phyloP scores from a whole-genome alignment of 2,113 vertebrate species.

The Lophius piscatorius region DNA sequence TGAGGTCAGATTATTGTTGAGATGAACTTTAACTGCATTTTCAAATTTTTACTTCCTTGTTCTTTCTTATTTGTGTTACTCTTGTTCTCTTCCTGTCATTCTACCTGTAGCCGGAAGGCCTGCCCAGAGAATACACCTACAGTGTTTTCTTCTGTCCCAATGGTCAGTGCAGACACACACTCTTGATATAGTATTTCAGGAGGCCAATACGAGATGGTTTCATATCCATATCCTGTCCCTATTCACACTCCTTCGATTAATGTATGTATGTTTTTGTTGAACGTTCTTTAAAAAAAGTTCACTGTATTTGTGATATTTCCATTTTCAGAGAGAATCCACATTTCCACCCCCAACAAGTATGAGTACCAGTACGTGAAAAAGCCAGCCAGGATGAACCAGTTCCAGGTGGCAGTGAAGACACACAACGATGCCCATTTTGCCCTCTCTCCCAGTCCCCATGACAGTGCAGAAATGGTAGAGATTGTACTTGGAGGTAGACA shows the following conservation, averaged over 20 bases:
- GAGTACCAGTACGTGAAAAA: conserved; percentile 95
- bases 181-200: neutral
- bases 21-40: no score
- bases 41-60: no score
- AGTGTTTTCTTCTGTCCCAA: conserved; percentile 96
- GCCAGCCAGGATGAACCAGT: conserved; percentile 84
- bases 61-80: neutral
- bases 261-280: neutral
- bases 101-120: conserved; percentile 86
- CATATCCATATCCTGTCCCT: neutral
- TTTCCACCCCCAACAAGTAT: conserved; percentile 94
- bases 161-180: conserved; percentile 73
- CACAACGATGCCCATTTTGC: conserved; percentile 91
- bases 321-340: conserved; percentile 91
- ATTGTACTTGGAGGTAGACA: conserved; percentile 90
- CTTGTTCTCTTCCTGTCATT: conserved; percentile 58
- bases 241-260: neutral
- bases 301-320: neutral
- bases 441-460: conserved; percentile 86
- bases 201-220: neutral
- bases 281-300: neutral
- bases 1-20: no score
- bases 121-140: conserved; percentile 90
- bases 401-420: conserved; percentile 88
- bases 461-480: conserved; percentile 89